phyloP scores from a whole-genome alignment of 2,113 vertebrate species.

The Centropus bengalensis region DNA sequence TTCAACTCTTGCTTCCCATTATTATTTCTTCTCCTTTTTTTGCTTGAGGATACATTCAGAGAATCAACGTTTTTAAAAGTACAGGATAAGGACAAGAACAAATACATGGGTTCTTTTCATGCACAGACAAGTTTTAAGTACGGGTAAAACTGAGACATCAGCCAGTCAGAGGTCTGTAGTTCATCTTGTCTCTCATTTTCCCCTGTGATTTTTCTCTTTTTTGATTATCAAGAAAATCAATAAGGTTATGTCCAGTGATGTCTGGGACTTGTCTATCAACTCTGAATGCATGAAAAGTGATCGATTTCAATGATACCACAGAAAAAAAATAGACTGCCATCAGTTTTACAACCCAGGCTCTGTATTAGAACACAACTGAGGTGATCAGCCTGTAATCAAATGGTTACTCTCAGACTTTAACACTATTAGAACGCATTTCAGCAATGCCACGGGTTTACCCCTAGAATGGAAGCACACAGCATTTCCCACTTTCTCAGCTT shows the following conservation, averaged over 20 bases:
- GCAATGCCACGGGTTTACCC: background rate
- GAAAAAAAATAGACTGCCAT: conserved; percentile 9
- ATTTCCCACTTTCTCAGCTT: background rate
- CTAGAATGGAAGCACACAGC: background rate
- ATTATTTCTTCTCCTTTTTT: background rate
- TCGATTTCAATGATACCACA: background rate
- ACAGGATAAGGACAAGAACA: background rate
- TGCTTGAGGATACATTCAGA: background rate
- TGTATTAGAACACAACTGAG: background rate
- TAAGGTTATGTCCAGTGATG: conserved; percentile 41
- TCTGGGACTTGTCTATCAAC: conserved; percentile 42
- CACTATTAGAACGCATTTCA: background rate
- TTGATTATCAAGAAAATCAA: conserved; percentile 59
- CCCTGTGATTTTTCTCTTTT: conserved; percentile 12
- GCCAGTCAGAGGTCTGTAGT: conserved; percentile 15
- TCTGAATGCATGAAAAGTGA: conserved; percentile 13
- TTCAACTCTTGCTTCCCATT: background rate
- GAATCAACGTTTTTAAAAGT: background rate
- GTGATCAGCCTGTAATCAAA: background rate
- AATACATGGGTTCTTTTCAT: background rate
- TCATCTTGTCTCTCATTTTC: conserved; percentile 48
- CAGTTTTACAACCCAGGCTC: background rate
- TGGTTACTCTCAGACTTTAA: background rate
- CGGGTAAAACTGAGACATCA: background rate
- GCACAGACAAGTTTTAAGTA: background rate